These are phyloP conservation scores for Petrolisthes manimaculis DNA, from an alignment of 2,888 invertebrate species.

Conservation along the genomic window DNA sequence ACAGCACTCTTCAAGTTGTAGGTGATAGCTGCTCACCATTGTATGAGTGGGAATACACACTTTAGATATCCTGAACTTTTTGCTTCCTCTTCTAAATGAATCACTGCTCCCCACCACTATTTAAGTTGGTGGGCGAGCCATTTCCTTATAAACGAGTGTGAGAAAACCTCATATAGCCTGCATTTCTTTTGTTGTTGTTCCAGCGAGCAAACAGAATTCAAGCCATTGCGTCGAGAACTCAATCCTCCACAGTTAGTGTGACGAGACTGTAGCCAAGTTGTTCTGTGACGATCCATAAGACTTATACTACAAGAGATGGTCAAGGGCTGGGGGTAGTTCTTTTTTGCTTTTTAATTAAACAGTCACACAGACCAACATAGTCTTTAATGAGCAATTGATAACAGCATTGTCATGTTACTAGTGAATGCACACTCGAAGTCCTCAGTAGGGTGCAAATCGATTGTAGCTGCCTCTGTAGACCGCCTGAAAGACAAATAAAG, in stretches of 20 bases:
- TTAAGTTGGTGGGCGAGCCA: neutral
- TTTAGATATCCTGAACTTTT: no score
- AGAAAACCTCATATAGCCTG: neutral
- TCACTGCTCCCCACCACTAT: neutral
- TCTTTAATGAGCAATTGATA: conserved; percentile 65
- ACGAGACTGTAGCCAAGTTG: conserved; percentile 31
- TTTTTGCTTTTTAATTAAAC: conserved; percentile 49
- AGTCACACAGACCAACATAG: conserved; percentile 61
- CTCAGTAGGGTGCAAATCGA: conserved; percentile 92
- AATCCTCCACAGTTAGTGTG: conserved; percentile 23
- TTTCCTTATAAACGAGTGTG: neutral
- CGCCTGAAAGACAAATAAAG: conserved; percentile 76
- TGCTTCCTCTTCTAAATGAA: neutral
- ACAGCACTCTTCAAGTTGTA: no score
- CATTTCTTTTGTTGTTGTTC: neutral
- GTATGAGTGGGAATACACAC: no score
- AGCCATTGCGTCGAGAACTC: conserved; percentile 27
- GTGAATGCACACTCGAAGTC: conserved; percentile 54
- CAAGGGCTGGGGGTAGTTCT: conserved; percentile 53
- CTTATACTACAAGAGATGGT: conserved; percentile 56
- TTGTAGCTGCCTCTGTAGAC: conserved; percentile 95
- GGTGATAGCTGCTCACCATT: no score
- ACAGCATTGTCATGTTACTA: conserved; percentile 64
- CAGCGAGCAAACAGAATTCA: conserved; percentile 5
- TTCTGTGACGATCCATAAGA: conserved; percentile 42